These are phyloP conservation scores for Trichoplusia ni DNA, from an alignment of 1,140 invertebrate genomes.

Conservation along the genomic window DNA sequence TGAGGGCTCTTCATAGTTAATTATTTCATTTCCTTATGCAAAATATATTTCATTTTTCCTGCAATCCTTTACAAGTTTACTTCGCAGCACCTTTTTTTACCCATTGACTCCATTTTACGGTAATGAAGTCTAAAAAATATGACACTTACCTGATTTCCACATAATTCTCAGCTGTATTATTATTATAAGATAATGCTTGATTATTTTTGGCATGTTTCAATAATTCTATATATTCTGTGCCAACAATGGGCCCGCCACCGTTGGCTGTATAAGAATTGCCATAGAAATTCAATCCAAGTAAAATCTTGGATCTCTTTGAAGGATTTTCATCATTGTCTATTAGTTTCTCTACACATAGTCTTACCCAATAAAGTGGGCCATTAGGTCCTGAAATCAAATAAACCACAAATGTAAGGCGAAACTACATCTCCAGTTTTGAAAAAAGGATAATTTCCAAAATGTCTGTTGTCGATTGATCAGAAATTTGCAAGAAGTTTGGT, in stretches of 20 bases:
- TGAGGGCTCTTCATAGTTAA: too few relatives aligned
- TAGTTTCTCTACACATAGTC: slow-evolving; percentile 88
- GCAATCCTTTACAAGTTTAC: background rate
- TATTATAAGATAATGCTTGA: slow-evolving; percentile 87
- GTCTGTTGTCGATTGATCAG: too few relatives aligned
- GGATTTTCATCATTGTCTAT: slow-evolving; percentile 83
- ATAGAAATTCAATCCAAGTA: slow-evolving; percentile 97
- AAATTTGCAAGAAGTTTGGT: too few relatives aligned
- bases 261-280: slow-evolving; percentile 92
- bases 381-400: slow-evolving; percentile 85
- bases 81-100: background rate
- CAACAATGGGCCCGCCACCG: slow-evolving; percentile 90
- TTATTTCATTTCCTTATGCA: too few relatives aligned
- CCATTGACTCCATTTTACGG: background rate
- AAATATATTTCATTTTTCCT: too few relatives aligned
- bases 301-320: slow-evolving; percentile 87
- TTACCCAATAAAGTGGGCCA: slow-evolving; percentile 92
- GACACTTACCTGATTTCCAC: slow-evolving; percentile 91
- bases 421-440: too few relatives aligned
- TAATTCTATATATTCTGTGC: slow-evolving; percentile 88
- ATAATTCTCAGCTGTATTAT: slow-evolving; percentile 91
- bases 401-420: too few relatives aligned
- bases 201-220: slow-evolving; percentile 86
- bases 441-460: too few relatives aligned
- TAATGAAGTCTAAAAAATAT: background rate